Base-by-base conservation (phyloP, 2,797 vertebrate genomes). In the Enteromius radiatus region DNA sequence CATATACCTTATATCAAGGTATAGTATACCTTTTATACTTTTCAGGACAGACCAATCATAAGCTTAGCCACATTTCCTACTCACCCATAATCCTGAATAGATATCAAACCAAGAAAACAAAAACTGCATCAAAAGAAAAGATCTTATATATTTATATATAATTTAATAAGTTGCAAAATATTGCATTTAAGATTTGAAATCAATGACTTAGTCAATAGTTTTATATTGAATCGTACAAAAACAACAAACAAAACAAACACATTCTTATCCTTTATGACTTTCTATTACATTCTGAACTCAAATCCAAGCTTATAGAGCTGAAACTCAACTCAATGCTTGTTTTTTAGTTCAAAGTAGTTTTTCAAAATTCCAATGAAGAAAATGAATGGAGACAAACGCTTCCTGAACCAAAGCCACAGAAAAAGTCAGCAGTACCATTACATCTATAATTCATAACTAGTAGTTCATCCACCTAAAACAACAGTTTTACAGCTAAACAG, bases 381-480 rank as follows among this genome's bases (percentile, higher is more conserved):
- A 71, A 71, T 49, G 0, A 31, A 49, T 49, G 45, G 1, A 26
- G 26, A 26, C 23, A 26, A 26, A 43, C 12, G 14, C 12, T 21
- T 54, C n/a, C 23, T 45, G 6, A 49, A 47, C 26, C 26, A 31
- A 49, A 7, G 43, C 5, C 0, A 2, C 26, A 49, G 15, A 71
- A 74, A 71, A 49, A 28, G 4, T 14, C 3, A 19, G 4, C 47
- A 26, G 45, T 33, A 33, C 26, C 0, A 52, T 52, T 49, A 71
- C 17, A 8, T 54, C 19, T 8, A n/a, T 36, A 23, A 74, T 23
- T 11, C 28, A 73, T 14, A n/a, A 14, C 15, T 71, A 47, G 3
- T 11, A 23, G 19, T 54, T 52, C 9, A 54, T 74, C 19, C 47
- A 54, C 71, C 71, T 23, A 74, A 36, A 67, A 67, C 17, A 74